Evolutionary conservation across 2,888 invertebrate species (phyloP).

Genomic region (Drosophila birchii): DNA sequence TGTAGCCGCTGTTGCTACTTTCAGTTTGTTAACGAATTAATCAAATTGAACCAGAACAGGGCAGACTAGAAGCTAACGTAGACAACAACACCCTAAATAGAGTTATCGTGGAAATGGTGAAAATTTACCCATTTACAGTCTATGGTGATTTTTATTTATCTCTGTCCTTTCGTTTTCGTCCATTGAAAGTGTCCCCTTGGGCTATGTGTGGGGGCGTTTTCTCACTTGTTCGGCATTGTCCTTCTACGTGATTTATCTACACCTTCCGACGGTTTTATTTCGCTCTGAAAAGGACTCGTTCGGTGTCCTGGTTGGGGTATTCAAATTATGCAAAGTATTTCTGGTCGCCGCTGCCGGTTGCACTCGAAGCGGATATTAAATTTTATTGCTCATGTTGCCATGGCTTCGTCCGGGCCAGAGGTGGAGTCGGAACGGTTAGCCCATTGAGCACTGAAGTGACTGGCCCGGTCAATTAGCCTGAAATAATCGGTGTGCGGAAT

Average conservation of each 20-base stretch:
- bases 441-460: constrained; percentile 73
- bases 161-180: constrained; percentile 55
- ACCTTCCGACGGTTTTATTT: constrained; percentile 73
- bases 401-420: constrained; percentile 55
- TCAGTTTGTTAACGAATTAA: constrained; percentile 84
- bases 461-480: constrained; percentile 69
- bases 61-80: constrained; percentile 20
- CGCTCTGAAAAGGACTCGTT: constrained; percentile 15
- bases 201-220: constrained; percentile 59
- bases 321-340: constrained; percentile 74
- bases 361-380: constrained; percentile 78
- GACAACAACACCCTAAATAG: constrained; percentile 51
- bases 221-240: constrained; percentile 65
- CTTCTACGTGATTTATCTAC: constrained; percentile 72
- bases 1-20: constrained; percentile 78
- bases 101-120: constrained; percentile 70
- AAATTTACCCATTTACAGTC: constrained; percentile 50
- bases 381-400: constrained; percentile 80
- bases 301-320: constrained; percentile 34
- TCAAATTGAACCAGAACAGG: constrained; percentile 79
- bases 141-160: constrained; percentile 54
- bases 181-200: constrained; percentile 54
- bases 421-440: constrained; percentile 11
- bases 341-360: constrained; percentile 57
- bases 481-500: constrained; percentile 56